Conservation (phyloP, 2,888 invertebrate species). For the Spodoptera picta region DNA sequence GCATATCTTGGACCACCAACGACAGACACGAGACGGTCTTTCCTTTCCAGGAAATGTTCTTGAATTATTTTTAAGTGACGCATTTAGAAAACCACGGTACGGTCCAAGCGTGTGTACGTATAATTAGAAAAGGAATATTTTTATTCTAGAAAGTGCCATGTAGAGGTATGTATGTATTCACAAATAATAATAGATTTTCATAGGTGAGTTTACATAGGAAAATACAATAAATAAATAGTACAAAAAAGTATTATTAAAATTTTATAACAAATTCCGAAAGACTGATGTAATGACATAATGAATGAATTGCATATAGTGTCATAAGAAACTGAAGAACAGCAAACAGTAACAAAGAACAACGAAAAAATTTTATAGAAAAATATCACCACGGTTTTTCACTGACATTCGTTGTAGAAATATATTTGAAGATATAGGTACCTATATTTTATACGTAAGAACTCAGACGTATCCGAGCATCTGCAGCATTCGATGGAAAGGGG, state of each 20-base stretch:
- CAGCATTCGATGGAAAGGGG: slow-evolving; percentile 43
- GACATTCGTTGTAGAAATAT: not conserved
- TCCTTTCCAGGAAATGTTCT: slow-evolving; percentile 9
- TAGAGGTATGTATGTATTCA: slow-evolving; percentile 1
- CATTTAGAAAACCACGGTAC: slow-evolving; percentile 11
- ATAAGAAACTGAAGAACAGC: too few relatives aligned
- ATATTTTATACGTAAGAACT: not conserved
- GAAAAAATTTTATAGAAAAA: not conserved
- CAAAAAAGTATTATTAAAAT: too few relatives aligned
- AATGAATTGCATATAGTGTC: too few relatives aligned
- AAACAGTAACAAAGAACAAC: too few relatives aligned
- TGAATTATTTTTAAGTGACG: slow-evolving; percentile 20
- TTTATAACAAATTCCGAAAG: too few relatives aligned
- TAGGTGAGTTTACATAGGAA: too few relatives aligned
- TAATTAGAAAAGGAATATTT: slow-evolving; percentile 3
- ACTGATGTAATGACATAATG: too few relatives aligned
- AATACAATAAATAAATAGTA: too few relatives aligned
- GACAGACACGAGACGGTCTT: slow-evolving; percentile 10
- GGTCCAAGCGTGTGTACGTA: not conserved
- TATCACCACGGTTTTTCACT: not conserved
- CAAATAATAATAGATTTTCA: not conserved
- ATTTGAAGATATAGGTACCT: not conserved
- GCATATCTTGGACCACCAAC: slow-evolving; percentile 1
- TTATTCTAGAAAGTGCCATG: not conserved
- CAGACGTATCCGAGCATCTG: slow-evolving; percentile 31